A percentile compares a stretch with the other conserved stretches of the same genome.
Conservation (phyloP, 2,888 invertebrate species). For the Eurytoma adleriae region DNA sequence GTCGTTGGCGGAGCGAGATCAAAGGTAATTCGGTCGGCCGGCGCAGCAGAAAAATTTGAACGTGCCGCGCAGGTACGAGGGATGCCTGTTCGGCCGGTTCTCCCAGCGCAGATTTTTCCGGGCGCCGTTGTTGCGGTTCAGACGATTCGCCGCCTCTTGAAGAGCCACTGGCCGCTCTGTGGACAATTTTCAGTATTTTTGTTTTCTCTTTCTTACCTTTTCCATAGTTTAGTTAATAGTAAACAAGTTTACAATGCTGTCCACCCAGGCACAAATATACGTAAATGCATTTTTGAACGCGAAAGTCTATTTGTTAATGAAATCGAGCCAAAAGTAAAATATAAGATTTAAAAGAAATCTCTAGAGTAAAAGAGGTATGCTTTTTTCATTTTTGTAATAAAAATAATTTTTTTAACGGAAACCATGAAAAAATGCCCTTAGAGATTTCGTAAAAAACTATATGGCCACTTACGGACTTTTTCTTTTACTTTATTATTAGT, state of each 20-base stretch:
- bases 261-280: too few species aligned
- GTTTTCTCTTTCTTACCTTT: not conserved
- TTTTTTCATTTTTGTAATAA: not conserved
- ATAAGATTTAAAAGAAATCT: too few species aligned
- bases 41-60: slow-evolving; percentile 72
- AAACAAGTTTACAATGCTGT: too few species aligned
- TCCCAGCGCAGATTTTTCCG: slow-evolving; percentile 70
- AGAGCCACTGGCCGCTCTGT: slow-evolving; percentile 71
- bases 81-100: slow-evolving; percentile 65
- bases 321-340: not conserved
- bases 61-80: slow-evolving; percentile 71
- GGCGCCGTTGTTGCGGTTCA: slow-evolving; percentile 68
- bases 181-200: slow-evolving; percentile 23
- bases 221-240: too few species aligned
- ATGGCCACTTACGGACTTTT: too few species aligned
- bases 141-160: slow-evolving; percentile 67
- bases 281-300: not conserved
- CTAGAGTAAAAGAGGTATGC: not conserved
- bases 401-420: too few species aligned
- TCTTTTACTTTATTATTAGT: too few species aligned
- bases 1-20: slow-evolving; percentile 53
- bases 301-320: not conserved
- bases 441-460: too few species aligned
- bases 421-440: too few species aligned
- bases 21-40: slow-evolving; percentile 71